Evolutionary conservation across 2,888 invertebrate species (phyloP).

Genomic region (Himalopsyche kuldschensis): DNA sequence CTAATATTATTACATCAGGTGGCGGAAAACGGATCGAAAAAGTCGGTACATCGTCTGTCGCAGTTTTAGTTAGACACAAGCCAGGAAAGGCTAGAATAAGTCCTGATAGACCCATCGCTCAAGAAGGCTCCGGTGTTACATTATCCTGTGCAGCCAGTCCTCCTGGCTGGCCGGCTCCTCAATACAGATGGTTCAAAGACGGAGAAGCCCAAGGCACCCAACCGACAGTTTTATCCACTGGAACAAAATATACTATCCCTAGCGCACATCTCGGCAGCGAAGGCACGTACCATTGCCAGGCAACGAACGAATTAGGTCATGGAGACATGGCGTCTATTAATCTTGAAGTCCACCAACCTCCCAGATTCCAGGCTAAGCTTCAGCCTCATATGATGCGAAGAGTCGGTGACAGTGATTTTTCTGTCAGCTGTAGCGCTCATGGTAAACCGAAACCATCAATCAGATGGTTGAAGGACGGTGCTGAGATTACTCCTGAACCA

Average conservation of each 20-base stretch:
- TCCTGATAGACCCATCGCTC: conserved; percentile 81
- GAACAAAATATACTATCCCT: conserved; percentile 81
- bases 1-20: conserved; percentile 79
- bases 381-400: conserved; percentile 80
- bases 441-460: conserved; percentile 86
- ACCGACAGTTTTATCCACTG: conserved; percentile 71
- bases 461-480: conserved; percentile 84
- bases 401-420: conserved; percentile 77
- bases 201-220: conserved; percentile 63
- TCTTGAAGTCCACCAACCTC: conserved; percentile 86
- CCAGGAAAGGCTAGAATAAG: conserved; percentile 83
- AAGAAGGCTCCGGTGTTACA: conserved; percentile 80
- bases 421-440: conserved; percentile 81
- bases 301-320: conserved; percentile 84
- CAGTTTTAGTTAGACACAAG: conserved; percentile 81
- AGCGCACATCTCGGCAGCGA: conserved; percentile 84
- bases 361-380: conserved; percentile 79
- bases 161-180: conserved; percentile 90
- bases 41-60: conserved; percentile 79
- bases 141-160: conserved; percentile 85
- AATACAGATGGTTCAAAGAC: conserved; percentile 87
- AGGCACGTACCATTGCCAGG: conserved; percentile 88
- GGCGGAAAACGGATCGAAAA: conserved; percentile 72
- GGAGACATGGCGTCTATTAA: conserved; percentile 83
- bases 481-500: conserved; percentile 74